Conservation (phyloP, 1,140 invertebrate species). For the Cydia strobilella region DNA sequence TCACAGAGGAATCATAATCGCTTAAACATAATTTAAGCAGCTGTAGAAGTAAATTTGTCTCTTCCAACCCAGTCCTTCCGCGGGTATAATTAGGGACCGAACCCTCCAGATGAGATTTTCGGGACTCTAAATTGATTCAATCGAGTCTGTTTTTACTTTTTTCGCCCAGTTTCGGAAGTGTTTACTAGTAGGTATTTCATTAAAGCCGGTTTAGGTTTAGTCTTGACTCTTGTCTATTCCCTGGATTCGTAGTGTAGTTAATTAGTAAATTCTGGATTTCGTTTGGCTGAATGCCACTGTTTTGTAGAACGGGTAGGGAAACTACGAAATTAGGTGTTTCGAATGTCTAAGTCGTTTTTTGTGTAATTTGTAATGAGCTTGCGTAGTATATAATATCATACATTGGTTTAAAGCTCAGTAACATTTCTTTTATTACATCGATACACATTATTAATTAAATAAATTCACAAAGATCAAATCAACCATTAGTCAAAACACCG, state of each 20-base stretch:
- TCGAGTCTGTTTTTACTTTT: slow-evolving; percentile 68
- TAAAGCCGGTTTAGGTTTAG: background rate
- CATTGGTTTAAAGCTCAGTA: too few species aligned
- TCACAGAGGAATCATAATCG: slow-evolving; percentile 40
- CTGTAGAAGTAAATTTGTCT: slow-evolving; percentile 55
- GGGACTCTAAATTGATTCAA: slow-evolving; percentile 78
- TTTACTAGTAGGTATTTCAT: slow-evolving; percentile 34
- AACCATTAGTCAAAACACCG: too few species aligned
- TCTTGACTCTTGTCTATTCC: slow-evolving; percentile 25
- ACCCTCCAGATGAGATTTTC: slow-evolving; percentile 73
- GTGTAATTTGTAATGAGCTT: background rate
- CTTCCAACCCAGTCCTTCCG: slow-evolving; percentile 69
- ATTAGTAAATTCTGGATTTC: slow-evolving; percentile 17
- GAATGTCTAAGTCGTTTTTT: background rate
- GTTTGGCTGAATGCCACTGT: slow-evolving; percentile 21
- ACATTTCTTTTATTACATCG: too few species aligned
- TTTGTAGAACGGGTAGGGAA: background rate
- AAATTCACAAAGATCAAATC: too few species aligned
- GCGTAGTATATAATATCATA: background rate
- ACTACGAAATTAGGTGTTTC: background rate
- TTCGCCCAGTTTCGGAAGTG: slow-evolving; percentile 55
- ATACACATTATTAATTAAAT: too few species aligned
- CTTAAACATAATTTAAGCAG: slow-evolving; percentile 34
- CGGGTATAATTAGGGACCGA: slow-evolving; percentile 77
- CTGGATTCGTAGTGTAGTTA: slow-evolving; percentile 13